Evolutionary conservation across 2,888 invertebrate species (phyloP), one percentile per base, ranked within the genome.

Genomic region (Polyploca ridens): DNA sequence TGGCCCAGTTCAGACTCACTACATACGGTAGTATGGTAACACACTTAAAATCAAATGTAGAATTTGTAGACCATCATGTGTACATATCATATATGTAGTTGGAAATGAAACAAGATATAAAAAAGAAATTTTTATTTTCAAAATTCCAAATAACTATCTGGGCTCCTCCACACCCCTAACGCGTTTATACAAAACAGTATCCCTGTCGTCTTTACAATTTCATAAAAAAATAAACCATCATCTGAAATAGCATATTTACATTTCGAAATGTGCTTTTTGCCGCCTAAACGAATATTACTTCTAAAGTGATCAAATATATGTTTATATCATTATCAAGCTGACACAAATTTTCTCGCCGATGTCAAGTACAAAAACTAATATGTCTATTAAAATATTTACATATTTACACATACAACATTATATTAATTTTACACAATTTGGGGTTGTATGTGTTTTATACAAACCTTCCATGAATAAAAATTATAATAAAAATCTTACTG

Each of bases 181-280:
- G 77, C 77, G 78, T 83, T 82, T 77, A 75, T 79, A 85, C 77
- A 87, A 85, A 86, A 85, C 79, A 80, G 81, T 82, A 82, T 77
- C 70, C 64, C 64, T 67, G 67, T 79, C 68, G 75, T 80, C 81
- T 82, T 85, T 81, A 85, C 84, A 89, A 88, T 85, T 89, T 85
- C 76, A 80, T 91, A 91, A 82, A 92, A 91, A 92, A 91, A 91
- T 90, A 90, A 87, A 84, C 81, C 79, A 71, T 79, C 78, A 75
- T 82, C 72, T 79, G 81, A 86, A 88, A 83, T 79, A 83, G 77
- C 75, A 66, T 91, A 90, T 90, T 86, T 90, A 91, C 89, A 91
- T 75, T 77, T 73, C 70, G 67, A 77, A 78, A 72, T 74, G 72
- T 79, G 81, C 72, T 75, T 58, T 64, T 75, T 71, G 64, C 74